Evolutionary conservation across 2,888 invertebrate genomes (phyloP), one percentile per base, ranked within the genome.

Genomic region (Diadromus collaris): DNA sequence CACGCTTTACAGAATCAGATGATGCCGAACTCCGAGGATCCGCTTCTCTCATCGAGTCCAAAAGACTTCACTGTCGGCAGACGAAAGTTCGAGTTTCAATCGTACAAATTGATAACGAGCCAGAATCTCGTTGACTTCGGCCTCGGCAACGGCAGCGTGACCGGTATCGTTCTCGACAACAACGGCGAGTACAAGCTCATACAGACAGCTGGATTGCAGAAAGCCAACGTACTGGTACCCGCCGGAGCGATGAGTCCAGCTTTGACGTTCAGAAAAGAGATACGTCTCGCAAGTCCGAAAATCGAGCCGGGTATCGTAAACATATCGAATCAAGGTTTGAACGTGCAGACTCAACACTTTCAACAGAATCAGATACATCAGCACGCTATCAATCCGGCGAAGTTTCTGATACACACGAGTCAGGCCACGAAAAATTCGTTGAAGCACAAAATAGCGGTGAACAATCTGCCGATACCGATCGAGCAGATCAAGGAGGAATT

Each of bases 21-120:
- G 93, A 95, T 97, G 95, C 94, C 96, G 13, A 97, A 97, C 88
- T 96, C 96, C 0, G 97, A 97, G 86, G 97, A 97, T 89, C 97
- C 97, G 0, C 90, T 97, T 4, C 90, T 97, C 21, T 97, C 97
- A 0, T 96, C 96, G 77, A 96, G 95, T 83, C 96, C 97, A 0
- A 95, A 96, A 80, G 96, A 97, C 88, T 96, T 96, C 86, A 90
- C 92, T 2, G 86, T 85, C 10, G 88, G 86, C 1, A 84, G 90
- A 1, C 91, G 92, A 54, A 93, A 93, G 82, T 93, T 93, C 81
- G 93, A 93, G 84, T 92, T 93, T 67, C 93, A 93, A 73, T 91
- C 93, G 32, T 92, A 93, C 88, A 92, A 93, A 76, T 91, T 93
- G 46, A 90, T 92, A 54, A 90, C 91, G 41, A 91, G 90, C 44